Evolutionary conservation across 2,113 vertebrate species (phyloP).

Genomic region (Scytalopus superciliaris): DNA sequence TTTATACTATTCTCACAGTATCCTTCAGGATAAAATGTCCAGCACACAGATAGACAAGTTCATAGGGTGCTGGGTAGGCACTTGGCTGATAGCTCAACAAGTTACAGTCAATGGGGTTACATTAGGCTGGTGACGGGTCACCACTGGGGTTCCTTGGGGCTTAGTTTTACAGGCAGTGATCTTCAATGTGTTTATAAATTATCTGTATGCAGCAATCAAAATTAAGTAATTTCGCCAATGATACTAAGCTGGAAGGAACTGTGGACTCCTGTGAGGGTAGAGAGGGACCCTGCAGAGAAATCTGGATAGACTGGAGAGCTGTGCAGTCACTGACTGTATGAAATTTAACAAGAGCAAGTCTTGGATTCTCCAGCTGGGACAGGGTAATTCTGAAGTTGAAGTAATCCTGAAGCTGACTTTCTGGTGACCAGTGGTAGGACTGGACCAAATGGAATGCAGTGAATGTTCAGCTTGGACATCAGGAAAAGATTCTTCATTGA

Average conservation of each 20-base stretch:
- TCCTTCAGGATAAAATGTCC: background rate
- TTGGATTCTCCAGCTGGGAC: background rate
- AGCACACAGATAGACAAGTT: background rate
- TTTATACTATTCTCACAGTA: background rate
- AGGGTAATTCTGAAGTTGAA: background rate
- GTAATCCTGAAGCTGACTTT: background rate
- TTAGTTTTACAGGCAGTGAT: background rate
- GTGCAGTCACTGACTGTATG: background rate
- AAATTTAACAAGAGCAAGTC: background rate
- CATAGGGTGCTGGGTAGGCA: background rate
- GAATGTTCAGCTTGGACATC: background rate
- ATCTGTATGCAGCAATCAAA: background rate
- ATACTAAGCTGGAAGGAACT: background rate
- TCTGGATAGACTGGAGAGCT: background rate
- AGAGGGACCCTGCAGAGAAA: background rate
- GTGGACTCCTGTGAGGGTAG: background rate
- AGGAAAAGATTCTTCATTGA: background rate
- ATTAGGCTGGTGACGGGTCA: background rate
- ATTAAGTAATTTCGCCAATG: rapidly evolving
- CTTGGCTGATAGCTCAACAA: background rate
- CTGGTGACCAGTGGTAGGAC: background rate
- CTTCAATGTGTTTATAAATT: background rate
- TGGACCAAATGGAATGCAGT: background rate
- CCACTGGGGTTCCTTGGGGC: background rate
- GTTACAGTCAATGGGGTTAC: background rate